These are phyloP conservation scores for Rosalia funebris DNA, from an alignment of 2,888 invertebrate species.

Conservation along the genomic window DNA sequence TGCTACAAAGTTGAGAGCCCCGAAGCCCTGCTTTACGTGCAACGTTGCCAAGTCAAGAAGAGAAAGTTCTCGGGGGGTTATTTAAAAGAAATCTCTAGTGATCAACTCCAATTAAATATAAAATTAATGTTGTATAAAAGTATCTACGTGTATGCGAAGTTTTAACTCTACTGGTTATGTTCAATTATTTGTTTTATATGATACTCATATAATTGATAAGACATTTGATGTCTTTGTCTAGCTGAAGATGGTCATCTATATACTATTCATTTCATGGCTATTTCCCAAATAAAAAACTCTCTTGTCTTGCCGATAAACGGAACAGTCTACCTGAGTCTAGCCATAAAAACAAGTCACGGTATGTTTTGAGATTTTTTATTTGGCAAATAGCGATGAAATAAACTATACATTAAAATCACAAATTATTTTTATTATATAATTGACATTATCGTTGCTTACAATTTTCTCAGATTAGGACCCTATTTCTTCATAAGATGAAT, in stretches of 20 bases:
- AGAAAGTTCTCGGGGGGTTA: conserved; percentile 7
- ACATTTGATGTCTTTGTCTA: neutral
- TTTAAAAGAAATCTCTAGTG: neutral
- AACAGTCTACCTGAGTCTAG: too few species aligned
- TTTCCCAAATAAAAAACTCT: too few species aligned
- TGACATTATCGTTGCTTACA: too few species aligned
- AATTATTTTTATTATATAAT: too few species aligned
- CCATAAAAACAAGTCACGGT: too few species aligned
- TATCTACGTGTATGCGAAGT: neutral
- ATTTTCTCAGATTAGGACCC: too few species aligned
- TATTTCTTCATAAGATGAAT: too few species aligned
- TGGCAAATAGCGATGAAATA: too few species aligned
- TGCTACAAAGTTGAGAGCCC: conserved; percentile 17
- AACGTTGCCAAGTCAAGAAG: conserved; percentile 8
- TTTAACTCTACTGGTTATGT: neutral
- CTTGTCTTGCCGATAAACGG: too few species aligned
- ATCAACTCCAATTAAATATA: neutral
- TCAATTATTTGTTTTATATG: neutral
- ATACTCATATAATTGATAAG: neutral
- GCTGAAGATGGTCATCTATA: neutral
- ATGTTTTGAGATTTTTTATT: too few species aligned
- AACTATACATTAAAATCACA: too few species aligned
- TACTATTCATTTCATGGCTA: too few species aligned
- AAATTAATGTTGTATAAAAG: neutral
- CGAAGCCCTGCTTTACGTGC: conserved; percentile 1